Base-by-base conservation (phyloP, 2,797 vertebrate genomes). In the Lepus oiostolus region DNA sequence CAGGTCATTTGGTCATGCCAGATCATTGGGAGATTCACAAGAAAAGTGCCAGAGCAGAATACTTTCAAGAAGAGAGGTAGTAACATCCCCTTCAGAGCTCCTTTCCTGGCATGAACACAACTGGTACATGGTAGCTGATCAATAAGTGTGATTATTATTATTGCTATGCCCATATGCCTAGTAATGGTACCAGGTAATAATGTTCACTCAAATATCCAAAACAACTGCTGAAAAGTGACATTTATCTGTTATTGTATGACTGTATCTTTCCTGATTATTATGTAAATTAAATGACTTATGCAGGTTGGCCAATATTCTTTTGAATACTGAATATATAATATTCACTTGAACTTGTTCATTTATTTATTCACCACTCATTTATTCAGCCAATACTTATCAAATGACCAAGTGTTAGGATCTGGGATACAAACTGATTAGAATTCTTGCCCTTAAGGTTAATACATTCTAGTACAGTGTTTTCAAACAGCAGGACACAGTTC, bases 401-500 rank as follows among this genome's bases (percentile, higher is more conserved):
- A 13, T 77, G 62, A 63, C 28, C 75, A 77, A 88, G 47, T 75
- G 72, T 92, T 94, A 84, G 65, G 47, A 83, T 50, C 38, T 92
- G 47, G 10, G 32, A 72, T 62, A 70, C 3, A 85, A 67, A 35
- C 35, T 50, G 24, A 92, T 90, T 95, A 92, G 62, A 93, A 95
- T 92, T 92, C 90, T 62, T 85, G 68, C 62, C 92, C 72, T 91
- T 90, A 60, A 82, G 63, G 67, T 84, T 91, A 97, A 91, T 87
- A 79, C 13, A 70, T 85, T 92, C 80, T 85, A 75, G 28, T 71
- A 19, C 50, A 84, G 2, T 82, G 58, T 95, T 96, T 97, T 95
- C 65, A 94, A 95, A 92, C 67, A 96, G 90, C 75, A 96, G 79
- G 94, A 88, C 10, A 52, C 42, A 93, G 89, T 96, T 96, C 86